Conservation (phyloP, 2,797 vertebrate species). For the Kryptolebias ocellatus region DNA sequence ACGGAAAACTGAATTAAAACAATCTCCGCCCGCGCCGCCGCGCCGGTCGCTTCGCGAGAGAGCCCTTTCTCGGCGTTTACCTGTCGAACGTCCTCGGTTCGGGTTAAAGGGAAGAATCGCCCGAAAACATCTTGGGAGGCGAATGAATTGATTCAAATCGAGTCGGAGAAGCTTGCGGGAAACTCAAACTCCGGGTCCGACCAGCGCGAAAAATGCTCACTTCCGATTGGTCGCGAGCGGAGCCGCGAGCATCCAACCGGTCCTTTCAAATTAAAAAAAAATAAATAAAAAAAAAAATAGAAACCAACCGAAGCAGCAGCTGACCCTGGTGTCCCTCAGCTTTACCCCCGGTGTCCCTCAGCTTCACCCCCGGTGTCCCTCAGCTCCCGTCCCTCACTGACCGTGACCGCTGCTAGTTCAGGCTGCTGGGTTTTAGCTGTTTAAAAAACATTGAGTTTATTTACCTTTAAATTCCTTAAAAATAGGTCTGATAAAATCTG, state of each 20-base stretch:
- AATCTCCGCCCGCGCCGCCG: not conserved
- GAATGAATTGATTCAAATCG: conserved; percentile 75
- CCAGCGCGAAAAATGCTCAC: conserved; percentile 96
- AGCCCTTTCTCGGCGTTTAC: conserved; percentile 41
- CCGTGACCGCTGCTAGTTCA: too few relatives aligned
- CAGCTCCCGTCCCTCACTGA: not conserved
- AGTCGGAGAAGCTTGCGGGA: conserved; percentile 80
- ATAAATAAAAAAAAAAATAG: conserved; percentile 80
- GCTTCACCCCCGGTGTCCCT: not conserved
- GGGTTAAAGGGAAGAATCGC: conserved; percentile 62
- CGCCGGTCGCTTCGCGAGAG: conserved; percentile 28
- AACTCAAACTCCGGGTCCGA: conserved; percentile 85
- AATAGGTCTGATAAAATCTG: too few relatives aligned
- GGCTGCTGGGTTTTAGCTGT: too few relatives aligned
- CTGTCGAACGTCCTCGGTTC: conserved; percentile 53
- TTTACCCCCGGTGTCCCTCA: not conserved
- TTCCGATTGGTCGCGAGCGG: conserved; percentile 89
- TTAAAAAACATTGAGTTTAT: too few relatives aligned
- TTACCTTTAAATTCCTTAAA: too few relatives aligned
- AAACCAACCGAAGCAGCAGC: conserved; percentile 56
- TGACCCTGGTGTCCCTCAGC: conserved; percentile 35
- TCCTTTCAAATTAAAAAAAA: conserved; percentile 87
- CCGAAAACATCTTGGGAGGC: conserved; percentile 71
- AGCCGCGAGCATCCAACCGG: conserved; percentile 82
- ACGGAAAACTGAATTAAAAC: conserved; percentile 30